Conservation (phyloP, 2,113 vertebrate species). For the Litocranius walleri region DNA sequence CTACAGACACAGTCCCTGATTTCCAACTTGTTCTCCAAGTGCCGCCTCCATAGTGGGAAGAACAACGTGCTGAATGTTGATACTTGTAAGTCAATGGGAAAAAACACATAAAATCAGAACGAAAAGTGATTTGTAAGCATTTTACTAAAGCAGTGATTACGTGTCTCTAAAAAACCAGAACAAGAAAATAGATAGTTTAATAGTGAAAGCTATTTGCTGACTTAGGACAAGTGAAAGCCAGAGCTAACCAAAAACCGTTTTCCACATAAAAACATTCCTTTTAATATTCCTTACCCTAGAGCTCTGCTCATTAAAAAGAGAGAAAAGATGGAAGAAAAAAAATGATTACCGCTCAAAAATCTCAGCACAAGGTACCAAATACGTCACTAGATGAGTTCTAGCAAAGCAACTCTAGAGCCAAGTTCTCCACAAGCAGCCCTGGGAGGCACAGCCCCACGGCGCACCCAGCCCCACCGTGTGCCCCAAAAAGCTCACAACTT, state of each 20-base stretch:
- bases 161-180: constrained; percentile 68
- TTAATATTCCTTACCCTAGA: constrained; percentile 4
- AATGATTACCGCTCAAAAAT: not conserved
- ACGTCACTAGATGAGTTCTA: not conserved
- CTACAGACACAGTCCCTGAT: not conserved
- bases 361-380: not conserved
- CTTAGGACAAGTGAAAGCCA: constrained; percentile 84
- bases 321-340: not conserved
- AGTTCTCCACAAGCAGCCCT: not conserved
- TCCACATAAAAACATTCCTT: constrained; percentile 28
- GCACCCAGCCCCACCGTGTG: not conserved
- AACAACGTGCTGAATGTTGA: constrained; percentile 2
- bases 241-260: constrained; percentile 69
- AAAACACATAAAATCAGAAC: constrained; percentile 13
- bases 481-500: not conserved
- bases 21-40: not conserved
- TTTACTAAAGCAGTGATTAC: constrained; percentile 74
- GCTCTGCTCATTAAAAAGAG: not conserved
- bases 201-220: constrained; percentile 87
- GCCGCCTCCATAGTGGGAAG: not conserved
- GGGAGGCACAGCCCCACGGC: not conserved
- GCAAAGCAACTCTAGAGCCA: too few species aligned
- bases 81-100: not conserved
- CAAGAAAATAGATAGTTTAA: constrained; percentile 72
- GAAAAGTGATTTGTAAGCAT: constrained; percentile 65